A percentile compares a stretch with the other conserved stretches of the same genome.
Conservation (phyloP, 2,888 invertebrate genomes). For the Anthophora plumipes region DNA sequence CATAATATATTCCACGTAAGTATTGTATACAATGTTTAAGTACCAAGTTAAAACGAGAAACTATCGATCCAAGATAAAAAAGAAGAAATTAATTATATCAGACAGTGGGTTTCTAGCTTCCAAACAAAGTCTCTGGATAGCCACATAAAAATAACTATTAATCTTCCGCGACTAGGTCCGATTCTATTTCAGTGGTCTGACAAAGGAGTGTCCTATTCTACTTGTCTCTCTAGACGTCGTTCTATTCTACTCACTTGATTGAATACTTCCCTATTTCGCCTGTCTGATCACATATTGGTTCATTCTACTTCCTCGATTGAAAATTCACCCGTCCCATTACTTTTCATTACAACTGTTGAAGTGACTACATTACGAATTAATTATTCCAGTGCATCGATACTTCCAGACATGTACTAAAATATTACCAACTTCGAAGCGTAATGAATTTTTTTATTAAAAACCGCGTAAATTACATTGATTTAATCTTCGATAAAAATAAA, state of each 20-base stretch:
- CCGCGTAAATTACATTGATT: neutral
- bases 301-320: neutral
- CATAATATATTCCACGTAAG: no score
- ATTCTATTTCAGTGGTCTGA: conserved; percentile 11
- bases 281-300: neutral
- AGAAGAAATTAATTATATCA: neutral
- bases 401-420: no score
- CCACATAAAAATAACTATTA: conserved; percentile 13
- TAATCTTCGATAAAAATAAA: neutral
- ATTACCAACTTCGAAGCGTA: no score
- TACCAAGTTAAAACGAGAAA: neutral
- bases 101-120: neutral
- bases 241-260: conserved; percentile 13
- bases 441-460: neutral
- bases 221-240: neutral
- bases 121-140: neutral
- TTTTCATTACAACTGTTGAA: neutral
- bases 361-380: neutral
- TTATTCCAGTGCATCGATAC: neutral
- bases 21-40: no score
- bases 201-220: conserved; percentile 15
- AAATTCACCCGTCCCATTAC: neutral
- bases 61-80: neutral
- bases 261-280: conserved; percentile 7
- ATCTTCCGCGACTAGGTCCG: neutral